Conservation (phyloP, 1,140 invertebrate species). For the Gryllus bimaculatus region DNA sequence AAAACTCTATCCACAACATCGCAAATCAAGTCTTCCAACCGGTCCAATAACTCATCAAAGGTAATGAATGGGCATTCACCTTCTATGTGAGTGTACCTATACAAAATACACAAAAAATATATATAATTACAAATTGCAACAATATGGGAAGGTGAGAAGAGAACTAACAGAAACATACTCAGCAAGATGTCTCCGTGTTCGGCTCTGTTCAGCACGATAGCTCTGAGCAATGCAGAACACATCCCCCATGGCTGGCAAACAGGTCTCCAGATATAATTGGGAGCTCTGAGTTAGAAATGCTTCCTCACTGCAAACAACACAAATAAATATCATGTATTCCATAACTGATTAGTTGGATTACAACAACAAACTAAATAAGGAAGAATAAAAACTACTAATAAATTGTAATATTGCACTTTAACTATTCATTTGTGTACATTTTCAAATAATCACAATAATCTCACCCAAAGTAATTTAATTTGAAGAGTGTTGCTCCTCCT, state of each 20-base stretch:
- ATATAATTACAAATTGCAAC: no score
- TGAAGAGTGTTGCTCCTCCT: conserved; percentile 96
- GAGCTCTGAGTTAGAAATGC: conserved; percentile 97
- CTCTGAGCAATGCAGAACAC: conserved; percentile 96
- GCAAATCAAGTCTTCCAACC: conserved; percentile 89
- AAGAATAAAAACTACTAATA: background rate
- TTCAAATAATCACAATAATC: conserved; percentile 15
- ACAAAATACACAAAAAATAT: background rate
- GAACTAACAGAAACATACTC: conserved; percentile 52
- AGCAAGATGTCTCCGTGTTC: conserved; percentile 92
- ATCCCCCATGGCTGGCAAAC: conserved; percentile 87
- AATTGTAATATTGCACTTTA: background rate
- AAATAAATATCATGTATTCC: conserved; percentile 15
- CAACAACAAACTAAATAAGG: background rate
- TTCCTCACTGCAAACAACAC: conserved; percentile 53
- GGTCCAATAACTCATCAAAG: conserved; percentile 84
- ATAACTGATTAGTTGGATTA: background rate
- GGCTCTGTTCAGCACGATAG: conserved; percentile 93
- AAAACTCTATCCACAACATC: conserved; percentile 91
- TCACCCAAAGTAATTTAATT: conserved; percentile 89
- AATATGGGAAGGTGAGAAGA: no score
- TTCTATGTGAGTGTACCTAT: conserved; percentile 91
- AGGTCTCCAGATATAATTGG: conserved; percentile 97
- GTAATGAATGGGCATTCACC: conserved; percentile 93
- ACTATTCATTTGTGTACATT: background rate